Evolutionary conservation across 1,140 invertebrate genomes (phyloP), one percentile per base, ranked within the genome.

Genomic region (Lucilia sericata): DNA sequence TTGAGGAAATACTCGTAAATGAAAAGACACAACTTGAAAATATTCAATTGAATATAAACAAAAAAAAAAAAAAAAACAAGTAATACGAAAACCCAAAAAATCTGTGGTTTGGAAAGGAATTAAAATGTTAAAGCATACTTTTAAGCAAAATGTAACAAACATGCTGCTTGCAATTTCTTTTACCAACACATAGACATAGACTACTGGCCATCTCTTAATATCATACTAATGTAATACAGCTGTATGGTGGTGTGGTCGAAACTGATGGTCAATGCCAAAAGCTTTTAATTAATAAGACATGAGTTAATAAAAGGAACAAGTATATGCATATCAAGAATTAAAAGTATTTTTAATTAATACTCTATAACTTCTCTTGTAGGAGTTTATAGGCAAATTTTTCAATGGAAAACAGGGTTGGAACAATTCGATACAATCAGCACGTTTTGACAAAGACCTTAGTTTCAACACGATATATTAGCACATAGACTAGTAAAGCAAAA

Each of bases 101-200:
- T 84, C 83, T 81, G 83, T 84, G 83, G 83, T 84, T 81, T 34
- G 12, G 47, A 74, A 74, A 55, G 78, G 80, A 74, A 84, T 84
- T 82, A 82, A 84, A 70, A 82, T 83, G 83, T 85, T 81, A 83
- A 83, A 82, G 84, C 76, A 85, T 83, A 85, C 84, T 85, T 85
- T 80, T 83, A 42, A 42, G 42, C 42, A 42, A 42, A 42, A 42
- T 42, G 3, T 30, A 42, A 0, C 42, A 42, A 42, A 42, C 10
- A 42, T 42, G 42, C 10, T 42, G 42, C 42, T 42, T 7, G 42
- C n/a, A n/a, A n/a, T n/a, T 42, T 8, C 42, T 42, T 42, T 42
- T 3, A 10, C 42, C 42, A 10, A 42, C 36, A 36, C 36, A 30
- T 3, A 42, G 42, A 8, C 42, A 42, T 0, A 42, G 2, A 42